Evolutionary conservation across 2,888 invertebrate species (phyloP).

Genomic region (Nomada ferruginata): DNA sequence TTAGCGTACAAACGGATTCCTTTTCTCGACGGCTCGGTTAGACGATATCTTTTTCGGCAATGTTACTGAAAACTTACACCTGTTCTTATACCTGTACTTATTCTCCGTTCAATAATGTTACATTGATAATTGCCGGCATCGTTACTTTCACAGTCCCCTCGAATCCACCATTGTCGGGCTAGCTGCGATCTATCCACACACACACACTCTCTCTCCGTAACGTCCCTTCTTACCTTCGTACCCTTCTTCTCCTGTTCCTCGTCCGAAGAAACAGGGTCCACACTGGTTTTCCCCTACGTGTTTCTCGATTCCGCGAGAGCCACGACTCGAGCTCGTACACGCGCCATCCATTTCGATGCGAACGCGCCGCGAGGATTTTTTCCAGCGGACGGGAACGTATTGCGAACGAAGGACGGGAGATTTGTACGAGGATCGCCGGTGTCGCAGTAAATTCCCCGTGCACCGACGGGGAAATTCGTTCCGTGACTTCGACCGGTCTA

Average conservation of each 20-base stretch:
- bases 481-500: neutral
- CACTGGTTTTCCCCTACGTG: slow-evolving; percentile 37
- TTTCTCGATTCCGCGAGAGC: slow-evolving; percentile 62
- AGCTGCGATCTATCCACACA: no score
- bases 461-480: slow-evolving; percentile 33
- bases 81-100: no score
- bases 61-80: no score
- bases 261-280: neutral
- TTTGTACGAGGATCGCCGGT: slow-evolving; percentile 46
- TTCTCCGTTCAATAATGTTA: no score
- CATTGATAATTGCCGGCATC: no score
- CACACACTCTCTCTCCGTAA: no score
- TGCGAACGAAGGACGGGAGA: slow-evolving; percentile 46
- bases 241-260: neutral
- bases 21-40: no score
- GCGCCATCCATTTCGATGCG: slow-evolving; percentile 61
- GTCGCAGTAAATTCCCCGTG: slow-evolving; percentile 43
- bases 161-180: neutral
- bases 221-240: neutral
- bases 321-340: slow-evolving; percentile 42
- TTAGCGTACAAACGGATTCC: no score
- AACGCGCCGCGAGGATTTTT: slow-evolving; percentile 46
- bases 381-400: slow-evolving; percentile 45
- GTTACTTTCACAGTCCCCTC: slow-evolving; percentile 1
- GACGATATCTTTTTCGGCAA: no score